phyloP scores from a whole-genome alignment of 1,140 invertebrate species.

The Drosophila elegans region DNA sequence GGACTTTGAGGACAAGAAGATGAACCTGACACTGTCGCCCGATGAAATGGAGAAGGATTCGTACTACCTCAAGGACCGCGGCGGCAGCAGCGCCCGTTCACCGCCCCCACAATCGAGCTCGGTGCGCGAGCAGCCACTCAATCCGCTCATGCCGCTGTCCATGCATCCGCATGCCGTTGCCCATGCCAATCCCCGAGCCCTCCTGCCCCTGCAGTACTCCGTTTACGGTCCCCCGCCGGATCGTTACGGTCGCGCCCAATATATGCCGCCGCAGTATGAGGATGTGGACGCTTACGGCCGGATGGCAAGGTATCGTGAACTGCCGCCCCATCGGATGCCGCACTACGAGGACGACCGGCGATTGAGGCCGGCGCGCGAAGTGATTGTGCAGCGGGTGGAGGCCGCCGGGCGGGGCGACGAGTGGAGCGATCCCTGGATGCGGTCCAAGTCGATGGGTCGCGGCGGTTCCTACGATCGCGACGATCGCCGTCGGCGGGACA shows the following conservation, averaged over 20 bases:
- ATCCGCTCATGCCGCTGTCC: constrained; percentile 21
- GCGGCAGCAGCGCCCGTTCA: constrained; percentile 22
- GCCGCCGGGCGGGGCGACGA: constrained; percentile 90
- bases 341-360: constrained; percentile 86
- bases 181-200: constrained; percentile 48
- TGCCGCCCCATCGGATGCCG: constrained; percentile 83
- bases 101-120: constrained; percentile 27
- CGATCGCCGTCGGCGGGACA: constrained; percentile 77
- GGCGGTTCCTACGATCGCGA: constrained; percentile 82
- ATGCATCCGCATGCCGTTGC: constrained; percentile 47
- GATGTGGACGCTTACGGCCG: constrained; percentile 81
- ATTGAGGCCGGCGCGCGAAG: constrained; percentile 89
- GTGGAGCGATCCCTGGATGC: constrained; percentile 97
- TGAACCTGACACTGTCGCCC: constrained; percentile 91
- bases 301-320: constrained; percentile 74
- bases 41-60: constrained; percentile 96
- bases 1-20: constrained; percentile 98
- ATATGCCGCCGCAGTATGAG: constrained; percentile 64
- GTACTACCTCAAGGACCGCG: constrained; percentile 88
- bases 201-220: constrained; percentile 55
- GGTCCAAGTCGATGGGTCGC: constrained; percentile 88
- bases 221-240: constrained; percentile 69
- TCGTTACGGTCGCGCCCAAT: constrained; percentile 61
- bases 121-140: constrained; percentile 46
- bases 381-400: constrained; percentile 91